Base-by-base conservation (phyloP, 2,888 invertebrate genomes). In the Folsomia candida region DNA sequence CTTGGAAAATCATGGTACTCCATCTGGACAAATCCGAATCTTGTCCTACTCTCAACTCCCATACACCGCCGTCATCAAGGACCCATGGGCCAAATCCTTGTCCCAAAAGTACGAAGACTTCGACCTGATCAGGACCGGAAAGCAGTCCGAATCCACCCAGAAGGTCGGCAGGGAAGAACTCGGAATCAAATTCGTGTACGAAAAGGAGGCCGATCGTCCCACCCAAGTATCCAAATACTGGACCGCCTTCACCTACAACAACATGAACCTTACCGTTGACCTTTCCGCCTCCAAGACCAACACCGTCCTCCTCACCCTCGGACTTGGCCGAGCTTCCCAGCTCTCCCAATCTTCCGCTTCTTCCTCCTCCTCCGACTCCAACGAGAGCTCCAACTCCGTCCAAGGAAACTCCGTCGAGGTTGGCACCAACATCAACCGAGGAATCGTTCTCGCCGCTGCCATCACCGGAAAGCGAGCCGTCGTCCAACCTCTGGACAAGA, bases 21-120 rank as follows among this genome's bases (percentile, higher is more conserved):
- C 70, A 18, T 29, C 65, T 14, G 70, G 70, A 54, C n/a, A 66
- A 3, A 61, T 70, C 61, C 70, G 51, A 22, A 14, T 66, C 9
- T 0, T 51, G 6, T 65, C 37, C 26, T 18, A 59, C 14, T 3
- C 51, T 6, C 51, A 58, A 26, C 18, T 51, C 54, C 70, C 70
- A 14, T 70, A 28, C 70, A 61, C 54, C 51, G 51, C 54, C 28
- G 18, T 54, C 1, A 25, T 61, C 25, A 9, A 51, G 24, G 60
- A 66, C 29, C 47, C 66, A 18, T 14, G 25, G 20, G 61, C 37
- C 61, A 1, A 64, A 1, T 14, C 26, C n/a, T 18, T 28, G 14
- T 24, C n/a, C 29, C 24, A 28, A 22, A 1, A 61, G 1, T 26
- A 0, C n/a, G 51, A 28, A 9, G n/a, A n/a, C 20, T 64, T 66